Conservation (phyloP, 2,888 invertebrate genomes). For the Charanyca ferruginea region DNA sequence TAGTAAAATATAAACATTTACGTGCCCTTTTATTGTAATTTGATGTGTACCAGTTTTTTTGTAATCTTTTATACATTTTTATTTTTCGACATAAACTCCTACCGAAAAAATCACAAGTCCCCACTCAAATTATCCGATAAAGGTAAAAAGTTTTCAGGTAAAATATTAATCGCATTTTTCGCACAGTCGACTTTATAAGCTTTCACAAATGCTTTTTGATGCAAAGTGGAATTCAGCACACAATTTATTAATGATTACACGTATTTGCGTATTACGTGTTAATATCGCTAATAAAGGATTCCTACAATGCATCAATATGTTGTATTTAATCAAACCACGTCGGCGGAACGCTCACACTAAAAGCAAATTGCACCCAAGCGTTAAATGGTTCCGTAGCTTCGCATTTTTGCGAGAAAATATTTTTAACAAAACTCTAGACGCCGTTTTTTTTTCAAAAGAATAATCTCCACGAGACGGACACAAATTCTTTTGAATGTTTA, state of each 20-base stretch:
- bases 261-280: not conserved
- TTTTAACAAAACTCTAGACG: slow-evolving; percentile 43
- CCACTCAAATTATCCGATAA: not conserved
- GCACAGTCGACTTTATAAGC: slow-evolving; percentile 12
- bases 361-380: slow-evolving; percentile 59
- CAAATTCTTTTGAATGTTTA: slow-evolving; percentile 54
- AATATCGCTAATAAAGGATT: slow-evolving; percentile 5
- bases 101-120: no score
- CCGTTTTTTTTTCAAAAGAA: slow-evolving; percentile 43
- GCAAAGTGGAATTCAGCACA: slow-evolving; percentile 12
- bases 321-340: slow-evolving; percentile 42
- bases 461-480: slow-evolving; percentile 42
- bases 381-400: slow-evolving; percentile 54
- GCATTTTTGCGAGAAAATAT: slow-evolving; percentile 44
- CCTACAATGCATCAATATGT: slow-evolving; percentile 42
- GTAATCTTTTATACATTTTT: not conserved
- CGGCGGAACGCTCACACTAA: slow-evolving; percentile 36
- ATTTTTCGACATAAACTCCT: slow-evolving; percentile 7
- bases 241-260: slow-evolving; percentile 15
- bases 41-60: not conserved
- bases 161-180: slow-evolving; percentile 29
- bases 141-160: slow-evolving; percentile 6
- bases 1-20: no score
- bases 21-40: not conserved
- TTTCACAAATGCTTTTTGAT: slow-evolving; percentile 29